These are phyloP conservation scores for Rhombomys opimus DNA, from an alignment of 2,113 vertebrate genomes.

Conservation along the genomic window DNA sequence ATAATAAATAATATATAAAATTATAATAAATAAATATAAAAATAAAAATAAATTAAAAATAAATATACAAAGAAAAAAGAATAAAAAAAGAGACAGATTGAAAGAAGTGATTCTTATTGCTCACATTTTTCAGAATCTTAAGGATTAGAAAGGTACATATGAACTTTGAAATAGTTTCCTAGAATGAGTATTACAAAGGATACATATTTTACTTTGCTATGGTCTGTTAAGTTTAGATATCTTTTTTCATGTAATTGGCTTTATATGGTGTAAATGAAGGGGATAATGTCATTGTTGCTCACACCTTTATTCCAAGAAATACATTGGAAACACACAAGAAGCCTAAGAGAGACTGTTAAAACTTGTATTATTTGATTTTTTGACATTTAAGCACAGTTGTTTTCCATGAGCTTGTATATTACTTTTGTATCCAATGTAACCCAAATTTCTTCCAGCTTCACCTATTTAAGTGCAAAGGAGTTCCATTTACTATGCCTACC, in stretches of 20 bases:
- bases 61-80: too few species aligned
- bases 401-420: slow-evolving; percentile 41
- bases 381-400: slow-evolving; percentile 32
- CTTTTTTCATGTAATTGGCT: slow-evolving; percentile 14
- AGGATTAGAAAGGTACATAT: background rate
- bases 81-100: slow-evolving; percentile 48
- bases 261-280: background rate
- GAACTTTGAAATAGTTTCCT: slow-evolving; percentile 36
- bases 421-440: background rate
- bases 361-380: slow-evolving; percentile 32
- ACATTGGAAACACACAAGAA: background rate
- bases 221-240: background rate
- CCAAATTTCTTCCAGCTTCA: slow-evolving; percentile 31
- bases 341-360: slow-evolving; percentile 17
- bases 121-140: slow-evolving; percentile 45
- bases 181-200: slow-evolving; percentile 12
- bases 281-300: slow-evolving; percentile 36
- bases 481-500: background rate
- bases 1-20: too few species aligned
- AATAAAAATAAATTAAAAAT: too few species aligned
- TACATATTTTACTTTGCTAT: slow-evolving; percentile 44
- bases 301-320: slow-evolving; percentile 58
- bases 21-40: too few species aligned
- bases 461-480: slow-evolving; percentile 22
- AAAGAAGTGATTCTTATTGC: background rate